A percentile compares a stretch with the other conserved stretches of the same genome.
phyloP scores from a whole-genome alignment of 2,113 vertebrate genomes.

The Telmatochromis brachygnathus region DNA sequence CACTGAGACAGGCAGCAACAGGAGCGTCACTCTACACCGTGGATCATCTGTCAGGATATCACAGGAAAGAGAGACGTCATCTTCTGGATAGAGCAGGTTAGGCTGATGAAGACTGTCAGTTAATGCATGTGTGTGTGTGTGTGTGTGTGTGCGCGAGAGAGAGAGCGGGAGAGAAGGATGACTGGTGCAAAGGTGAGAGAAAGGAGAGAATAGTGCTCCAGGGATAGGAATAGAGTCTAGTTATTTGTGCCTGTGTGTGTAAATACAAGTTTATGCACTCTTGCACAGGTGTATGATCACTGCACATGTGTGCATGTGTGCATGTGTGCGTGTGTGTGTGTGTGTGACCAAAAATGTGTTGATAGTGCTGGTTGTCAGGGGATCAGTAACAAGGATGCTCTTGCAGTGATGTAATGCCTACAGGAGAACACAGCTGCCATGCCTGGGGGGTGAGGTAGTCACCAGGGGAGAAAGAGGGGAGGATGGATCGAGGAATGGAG shows the following conservation, averaged over 20 bases:
- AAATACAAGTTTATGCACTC: constrained; percentile 3
- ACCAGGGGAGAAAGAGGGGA: constrained; percentile 18
- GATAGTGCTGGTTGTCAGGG: constrained; percentile 65
- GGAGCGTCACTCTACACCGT: constrained; percentile 46
- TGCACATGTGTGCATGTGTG: neutral
- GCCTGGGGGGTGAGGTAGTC: constrained; percentile 66
- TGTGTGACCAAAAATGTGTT: constrained; percentile 29
- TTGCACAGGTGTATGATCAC: neutral
- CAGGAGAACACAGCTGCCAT: constrained; percentile 71
- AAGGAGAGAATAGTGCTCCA: neutral
- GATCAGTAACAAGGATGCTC: constrained; percentile 69
- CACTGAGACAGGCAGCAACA: constrained; percentile 52
- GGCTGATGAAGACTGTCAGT: constrained; percentile 15
- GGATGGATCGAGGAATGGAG: constrained; percentile 14
- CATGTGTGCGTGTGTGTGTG: neutral
- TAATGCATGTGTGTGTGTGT: neutral
- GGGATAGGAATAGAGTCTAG: neutral
- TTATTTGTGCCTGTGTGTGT: constrained; percentile 6
- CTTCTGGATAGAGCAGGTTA: constrained; percentile 31
- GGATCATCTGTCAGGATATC: constrained; percentile 64
- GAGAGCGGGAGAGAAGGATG: neutral
- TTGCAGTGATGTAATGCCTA: constrained; percentile 70
- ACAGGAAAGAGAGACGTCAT: constrained; percentile 56
- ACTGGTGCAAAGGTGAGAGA: constrained; percentile 19
- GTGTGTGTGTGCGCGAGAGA: neutral